These are phyloP conservation scores for Lethenteron camtschaticum DNA, from an alignment of 2,113 vertebrate genomes.

Conservation along the genomic window DNA sequence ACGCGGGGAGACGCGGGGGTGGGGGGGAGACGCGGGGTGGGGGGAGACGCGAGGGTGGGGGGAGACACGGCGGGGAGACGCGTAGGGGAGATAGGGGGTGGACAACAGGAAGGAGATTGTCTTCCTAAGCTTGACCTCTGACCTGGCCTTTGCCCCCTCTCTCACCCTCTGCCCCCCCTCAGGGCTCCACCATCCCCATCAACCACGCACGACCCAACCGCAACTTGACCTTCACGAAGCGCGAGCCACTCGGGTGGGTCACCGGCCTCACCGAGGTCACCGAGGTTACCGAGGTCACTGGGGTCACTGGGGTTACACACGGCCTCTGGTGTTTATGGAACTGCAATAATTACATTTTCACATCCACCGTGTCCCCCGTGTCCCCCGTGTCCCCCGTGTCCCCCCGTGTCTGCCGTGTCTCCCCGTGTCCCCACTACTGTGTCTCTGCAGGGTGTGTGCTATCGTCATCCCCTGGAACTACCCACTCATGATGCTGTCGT, in stretches of 20 bases:
- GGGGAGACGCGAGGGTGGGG: background rate
- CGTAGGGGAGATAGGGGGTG: background rate
- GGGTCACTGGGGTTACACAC: too few species aligned
- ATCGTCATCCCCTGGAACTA: constrained; percentile 70
- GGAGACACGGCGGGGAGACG: background rate
- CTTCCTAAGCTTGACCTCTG: background rate
- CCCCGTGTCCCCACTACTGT: too few species aligned
- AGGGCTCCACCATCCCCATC: constrained; percentile 44
- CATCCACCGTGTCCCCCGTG: too few species aligned
- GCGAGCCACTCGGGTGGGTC: constrained; percentile 38
- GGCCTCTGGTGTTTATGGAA: too few species aligned
- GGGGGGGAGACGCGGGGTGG: background rate
- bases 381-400: too few species aligned
- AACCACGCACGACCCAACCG: constrained; percentile 47
- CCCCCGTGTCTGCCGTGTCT: too few species aligned
- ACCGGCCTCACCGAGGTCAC: too few species aligned
- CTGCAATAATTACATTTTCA: too few species aligned
- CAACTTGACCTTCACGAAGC: constrained; percentile 38
- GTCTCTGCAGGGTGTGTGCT: constrained; percentile 35
- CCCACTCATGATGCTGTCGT: constrained; percentile 60
- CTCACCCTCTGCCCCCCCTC: background rate
- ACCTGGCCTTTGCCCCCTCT: background rate
- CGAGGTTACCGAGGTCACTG: too few species aligned
- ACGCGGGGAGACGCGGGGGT: background rate
- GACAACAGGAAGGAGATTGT: background rate